phyloP scores from a whole-genome alignment of 1,140 invertebrate species.

The Armadillidium nasatum region DNA sequence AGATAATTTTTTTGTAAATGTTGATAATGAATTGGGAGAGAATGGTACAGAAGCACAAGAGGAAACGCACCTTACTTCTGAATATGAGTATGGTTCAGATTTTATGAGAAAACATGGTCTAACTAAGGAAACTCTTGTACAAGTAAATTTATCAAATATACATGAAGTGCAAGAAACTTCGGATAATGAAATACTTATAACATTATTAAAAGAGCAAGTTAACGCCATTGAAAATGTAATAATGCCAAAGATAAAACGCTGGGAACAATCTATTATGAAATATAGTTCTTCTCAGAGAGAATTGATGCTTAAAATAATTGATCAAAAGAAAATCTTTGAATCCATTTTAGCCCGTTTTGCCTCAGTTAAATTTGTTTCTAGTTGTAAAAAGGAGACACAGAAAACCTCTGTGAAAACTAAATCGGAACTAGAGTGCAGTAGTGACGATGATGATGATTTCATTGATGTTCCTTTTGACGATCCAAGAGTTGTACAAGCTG shows the following conservation, averaged over 20 bases:
- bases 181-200: conserved; percentile 38
- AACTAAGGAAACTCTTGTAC: conserved; percentile 33
- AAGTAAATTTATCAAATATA: conserved; percentile 33
- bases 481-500: conserved; percentile 31
- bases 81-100: conserved; percentile 35
- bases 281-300: conserved; percentile 31
- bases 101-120: conserved; percentile 38
- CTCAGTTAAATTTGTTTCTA: conserved; percentile 31
- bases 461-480: conserved; percentile 39
- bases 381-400: conserved; percentile 2
- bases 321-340: conserved; percentile 29
- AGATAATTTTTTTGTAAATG: conserved; percentile 39
- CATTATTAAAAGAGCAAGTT: conserved; percentile 34
- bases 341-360: conserved; percentile 31
- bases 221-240: conserved; percentile 27
- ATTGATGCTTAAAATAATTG: conserved; percentile 32
- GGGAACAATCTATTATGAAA: conserved; percentile 35
- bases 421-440: not conserved
- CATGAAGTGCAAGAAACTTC: conserved; percentile 32
- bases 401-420: not conserved
- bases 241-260: conserved; percentile 33
- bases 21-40: conserved; percentile 27
- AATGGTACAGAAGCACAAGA: not conserved
- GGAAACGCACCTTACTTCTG: conserved; percentile 1
- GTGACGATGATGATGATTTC: conserved; percentile 34